These are phyloP conservation scores for Pseudopipra pipra DNA, from an alignment of 2,113 vertebrate genomes.

Conservation along the genomic window DNA sequence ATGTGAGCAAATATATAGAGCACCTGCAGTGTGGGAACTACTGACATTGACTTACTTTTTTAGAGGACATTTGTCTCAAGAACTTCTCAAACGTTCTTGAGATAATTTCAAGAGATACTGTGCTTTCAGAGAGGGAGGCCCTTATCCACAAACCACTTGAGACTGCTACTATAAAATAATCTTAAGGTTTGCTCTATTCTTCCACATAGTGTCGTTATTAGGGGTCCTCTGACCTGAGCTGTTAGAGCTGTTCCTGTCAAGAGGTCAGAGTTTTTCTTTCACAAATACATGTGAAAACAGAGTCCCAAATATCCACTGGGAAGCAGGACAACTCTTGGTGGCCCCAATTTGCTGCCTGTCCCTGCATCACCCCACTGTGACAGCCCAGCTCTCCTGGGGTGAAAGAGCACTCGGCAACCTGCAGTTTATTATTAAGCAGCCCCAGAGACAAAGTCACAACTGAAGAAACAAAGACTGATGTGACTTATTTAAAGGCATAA, in stretches of 20 bases:
- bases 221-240: neutral
- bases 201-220: neutral
- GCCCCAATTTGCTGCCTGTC: neutral
- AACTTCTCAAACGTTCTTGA: neutral
- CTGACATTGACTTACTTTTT: slow-evolving; percentile 10
- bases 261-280: neutral
- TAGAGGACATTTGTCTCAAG: neutral
- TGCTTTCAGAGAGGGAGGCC: neutral
- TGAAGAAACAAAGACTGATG: neutral
- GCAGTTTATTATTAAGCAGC: neutral
- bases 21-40: neutral
- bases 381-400: neutral
- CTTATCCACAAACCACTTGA: neutral
- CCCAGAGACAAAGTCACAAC: neutral
- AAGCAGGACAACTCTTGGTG: neutral
- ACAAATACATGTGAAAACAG: neutral
- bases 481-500: neutral
- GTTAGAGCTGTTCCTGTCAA: neutral
- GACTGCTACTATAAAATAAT: neutral
- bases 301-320: neutral
- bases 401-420: neutral
- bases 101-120: neutral
- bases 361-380: neutral
- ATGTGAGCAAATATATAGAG: neutral
- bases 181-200: neutral